These are phyloP conservation scores for Tenebrosternarchus preto DNA, from an alignment of 2,113 vertebrate species.

Conservation along the genomic window DNA sequence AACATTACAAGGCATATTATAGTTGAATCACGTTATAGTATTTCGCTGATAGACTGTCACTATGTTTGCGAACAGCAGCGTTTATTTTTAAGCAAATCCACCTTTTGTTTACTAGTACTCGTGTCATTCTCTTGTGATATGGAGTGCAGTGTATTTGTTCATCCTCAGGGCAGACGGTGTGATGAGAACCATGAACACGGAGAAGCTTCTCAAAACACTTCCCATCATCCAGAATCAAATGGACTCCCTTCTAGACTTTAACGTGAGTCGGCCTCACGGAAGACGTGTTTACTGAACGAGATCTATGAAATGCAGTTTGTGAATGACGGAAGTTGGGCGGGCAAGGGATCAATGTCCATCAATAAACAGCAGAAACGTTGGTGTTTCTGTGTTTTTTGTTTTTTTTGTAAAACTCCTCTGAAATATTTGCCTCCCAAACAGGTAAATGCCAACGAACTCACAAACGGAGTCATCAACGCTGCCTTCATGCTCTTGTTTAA, in stretches of 20 bases:
- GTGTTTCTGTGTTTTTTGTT: no score
- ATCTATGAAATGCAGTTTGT: no score
- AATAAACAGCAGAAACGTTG: background rate
- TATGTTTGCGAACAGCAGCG: no score
- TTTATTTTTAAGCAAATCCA: no score
- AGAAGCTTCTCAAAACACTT: slow-evolving; percentile 92
- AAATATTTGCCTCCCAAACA: slow-evolving; percentile 58
- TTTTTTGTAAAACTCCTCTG: background rate
- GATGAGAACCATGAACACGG: slow-evolving; percentile 95
- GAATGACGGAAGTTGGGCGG: no score
- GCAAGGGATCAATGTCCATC: no score
- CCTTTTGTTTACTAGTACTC: background rate
- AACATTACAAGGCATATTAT: no score
- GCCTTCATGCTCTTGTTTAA: slow-evolving; percentile 99
- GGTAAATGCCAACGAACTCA: slow-evolving; percentile 97
- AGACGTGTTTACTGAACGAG: no score
- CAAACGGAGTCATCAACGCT: slow-evolving; percentile 95
- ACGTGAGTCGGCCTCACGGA: slow-evolving; percentile 75
- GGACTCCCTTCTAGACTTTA: slow-evolving; percentile 94
- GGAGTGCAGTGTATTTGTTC: slow-evolving; percentile 25
- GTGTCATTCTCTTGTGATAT: background rate
- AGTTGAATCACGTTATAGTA: no score
- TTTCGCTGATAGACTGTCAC: no score
- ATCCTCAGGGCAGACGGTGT: slow-evolving; percentile 85
- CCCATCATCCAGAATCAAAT: slow-evolving; percentile 92